These are phyloP conservation scores for Ictidomys tridecemlineatus DNA, from an alignment of 2,113 vertebrate species.

Conservation along the genomic window DNA sequence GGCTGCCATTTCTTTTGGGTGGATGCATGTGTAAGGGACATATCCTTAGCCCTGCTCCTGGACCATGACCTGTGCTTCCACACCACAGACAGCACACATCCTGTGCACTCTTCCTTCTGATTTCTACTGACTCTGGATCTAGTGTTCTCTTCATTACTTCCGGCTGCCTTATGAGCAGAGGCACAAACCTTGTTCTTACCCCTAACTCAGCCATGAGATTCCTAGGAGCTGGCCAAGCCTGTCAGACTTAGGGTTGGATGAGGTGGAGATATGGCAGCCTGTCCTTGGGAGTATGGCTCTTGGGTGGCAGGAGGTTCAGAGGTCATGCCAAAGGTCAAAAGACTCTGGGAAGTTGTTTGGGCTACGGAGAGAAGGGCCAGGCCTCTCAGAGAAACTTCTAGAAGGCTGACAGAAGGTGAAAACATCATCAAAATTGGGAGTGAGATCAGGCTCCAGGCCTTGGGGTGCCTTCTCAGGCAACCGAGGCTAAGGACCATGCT, in stretches of 20 bases:
- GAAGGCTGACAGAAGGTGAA: background rate
- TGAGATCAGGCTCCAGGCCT: background rate
- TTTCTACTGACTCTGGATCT: background rate
- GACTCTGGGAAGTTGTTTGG: background rate
- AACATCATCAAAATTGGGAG: background rate
- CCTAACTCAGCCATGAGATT: background rate
- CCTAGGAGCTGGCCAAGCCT: background rate
- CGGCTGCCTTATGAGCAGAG: background rate
- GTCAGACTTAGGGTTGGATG: background rate
- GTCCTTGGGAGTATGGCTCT: background rate
- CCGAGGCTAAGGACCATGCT: background rate
- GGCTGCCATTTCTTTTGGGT: background rate
- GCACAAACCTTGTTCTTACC: background rate
- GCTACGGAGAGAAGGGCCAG: background rate
- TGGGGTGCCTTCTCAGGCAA: background rate
- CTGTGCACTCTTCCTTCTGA: conserved; percentile 2
- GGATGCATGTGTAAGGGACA: background rate
- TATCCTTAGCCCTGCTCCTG: background rate
- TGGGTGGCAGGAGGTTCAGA: background rate
- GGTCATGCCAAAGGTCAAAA: background rate
- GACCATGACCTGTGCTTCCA: background rate
- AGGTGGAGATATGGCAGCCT: background rate
- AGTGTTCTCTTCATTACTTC: background rate
- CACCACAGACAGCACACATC: background rate
- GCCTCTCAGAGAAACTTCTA: background rate